A percentile compares a stretch with the other conserved stretches of the same genome.
Evolutionary conservation across 1,140 invertebrate genomes (phyloP).

Genomic region (Pseudomyrmex concolor): DNA sequence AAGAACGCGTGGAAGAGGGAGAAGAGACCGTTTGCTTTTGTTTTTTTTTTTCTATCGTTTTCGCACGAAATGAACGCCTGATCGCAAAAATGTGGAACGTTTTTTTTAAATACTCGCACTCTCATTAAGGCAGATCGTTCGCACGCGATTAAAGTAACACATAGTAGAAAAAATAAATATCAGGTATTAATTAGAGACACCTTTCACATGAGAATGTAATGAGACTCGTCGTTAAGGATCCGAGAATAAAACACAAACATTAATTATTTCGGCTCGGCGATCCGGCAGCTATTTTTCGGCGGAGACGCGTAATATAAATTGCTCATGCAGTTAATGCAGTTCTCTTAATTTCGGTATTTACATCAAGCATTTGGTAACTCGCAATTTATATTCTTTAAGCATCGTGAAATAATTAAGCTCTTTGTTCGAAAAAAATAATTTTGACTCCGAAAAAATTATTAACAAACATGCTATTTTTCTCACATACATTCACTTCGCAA

Average conservation of each 20-base stretch:
- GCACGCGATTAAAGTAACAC: conserved; percentile 22
- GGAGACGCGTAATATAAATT: conserved; percentile 20
- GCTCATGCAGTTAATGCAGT: background rate
- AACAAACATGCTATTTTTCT: too few relatives aligned
- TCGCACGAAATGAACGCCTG: background rate
- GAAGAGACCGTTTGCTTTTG: too few relatives aligned
- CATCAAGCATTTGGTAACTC: too few relatives aligned
- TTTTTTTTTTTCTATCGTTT: background rate
- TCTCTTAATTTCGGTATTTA: conserved; percentile 4
- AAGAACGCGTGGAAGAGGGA: background rate
- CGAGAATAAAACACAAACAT: conserved; percentile 24
- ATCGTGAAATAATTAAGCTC: too few relatives aligned
- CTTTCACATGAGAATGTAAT: conserved; percentile 35
- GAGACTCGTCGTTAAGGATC: conserved; percentile 31
- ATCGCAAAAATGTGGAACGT: conserved; percentile 18
- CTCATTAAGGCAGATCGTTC: conserved; percentile 47
- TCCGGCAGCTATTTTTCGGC: conserved; percentile 2
- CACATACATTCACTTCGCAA: too few relatives aligned
- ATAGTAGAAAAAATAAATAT: conserved; percentile 40
- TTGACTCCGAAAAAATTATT: too few relatives aligned
- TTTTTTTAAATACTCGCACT: background rate
- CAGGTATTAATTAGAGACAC: conserved; percentile 54
- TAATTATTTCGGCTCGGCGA: conserved; percentile 33
- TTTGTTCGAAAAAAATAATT: too few relatives aligned
- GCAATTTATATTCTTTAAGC: background rate